Base-by-base conservation (phyloP, 1,140 invertebrate species). In the Zaprionus davidi region DNA sequence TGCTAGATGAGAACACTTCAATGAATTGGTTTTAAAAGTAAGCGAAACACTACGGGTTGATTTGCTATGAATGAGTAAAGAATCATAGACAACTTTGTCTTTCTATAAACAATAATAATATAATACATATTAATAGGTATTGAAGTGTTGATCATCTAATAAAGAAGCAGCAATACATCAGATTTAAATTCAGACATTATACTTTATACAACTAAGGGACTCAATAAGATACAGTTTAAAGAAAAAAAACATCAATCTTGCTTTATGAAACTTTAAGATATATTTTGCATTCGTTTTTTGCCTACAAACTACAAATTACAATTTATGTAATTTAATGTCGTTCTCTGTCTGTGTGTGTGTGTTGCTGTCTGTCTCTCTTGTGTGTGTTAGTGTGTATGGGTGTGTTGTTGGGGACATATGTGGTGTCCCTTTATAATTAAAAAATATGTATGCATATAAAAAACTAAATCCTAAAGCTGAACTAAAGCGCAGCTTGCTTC, bases 391-490 rank as follows among this genome's bases (percentile, higher is more conserved):
- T 64, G 12, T 41, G 15, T 64, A 12, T 64, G 7, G 22, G 4
- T 69, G 5, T 70, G 20, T 17, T 63, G 17, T 56, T 38, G n/a
- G 7, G 24, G 49, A n/a, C 28, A 24, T 22, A 13, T 36, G 6
- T 13, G 12, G 31, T 38, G 31, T 11, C n/a, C 63, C 22, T 38
- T 17, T 58, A 59, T 68, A 31, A 36, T 69, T 51, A 53, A 41
- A 38, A 55, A 58, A 31, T 49, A 41, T 28, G 20, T 64, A 20
- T 38, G 41, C 17, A 13, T 70, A 60, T 69, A 57, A 68, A 46
- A 76, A 66, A 57, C 31, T 64, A 71, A 71, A 70, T 26, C 20
- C 44, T 65, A 71, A 57, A 71, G 63, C 53, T 34, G 53, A 70
- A 71, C 56, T 69, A 62, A 74, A 55, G 34, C 63, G 17, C 49